A percentile compares a stretch with the other conserved stretches of the same genome.
phyloP scores from a whole-genome alignment of 2,797 vertebrate species.

The Allochrocebus solatus region DNA sequence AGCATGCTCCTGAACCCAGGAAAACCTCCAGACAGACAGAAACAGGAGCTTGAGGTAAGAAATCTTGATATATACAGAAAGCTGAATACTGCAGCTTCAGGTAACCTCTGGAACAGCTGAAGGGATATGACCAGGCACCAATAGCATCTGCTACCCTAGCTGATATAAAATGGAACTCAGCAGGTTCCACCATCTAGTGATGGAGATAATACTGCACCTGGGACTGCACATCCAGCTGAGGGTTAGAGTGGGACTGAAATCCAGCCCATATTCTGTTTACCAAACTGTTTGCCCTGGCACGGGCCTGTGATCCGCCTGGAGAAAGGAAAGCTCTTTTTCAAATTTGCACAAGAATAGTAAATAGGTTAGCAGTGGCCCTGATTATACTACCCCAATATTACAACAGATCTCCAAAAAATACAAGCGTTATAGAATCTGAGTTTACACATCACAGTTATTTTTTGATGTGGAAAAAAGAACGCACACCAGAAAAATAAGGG shows the following conservation, averaged over 20 bases:
- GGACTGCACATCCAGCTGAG: background rate
- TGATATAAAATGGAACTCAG: background rate
- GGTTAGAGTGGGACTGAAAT: background rate
- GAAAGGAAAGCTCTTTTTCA: background rate
- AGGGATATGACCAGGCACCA: background rate
- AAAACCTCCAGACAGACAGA: background rate
- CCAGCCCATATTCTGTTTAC: background rate
- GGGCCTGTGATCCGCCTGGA: background rate
- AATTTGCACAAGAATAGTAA: background rate
- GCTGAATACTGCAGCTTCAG: background rate
- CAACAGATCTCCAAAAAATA: background rate
- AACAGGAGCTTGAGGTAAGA: background rate
- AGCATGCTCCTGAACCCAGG: conserved; percentile 18
- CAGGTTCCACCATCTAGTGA: background rate
- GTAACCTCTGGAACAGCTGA: background rate
- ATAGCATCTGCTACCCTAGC: background rate
- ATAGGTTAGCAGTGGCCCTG: background rate
- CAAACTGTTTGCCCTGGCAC: background rate
- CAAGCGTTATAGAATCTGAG: background rate
- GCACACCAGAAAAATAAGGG: background rate
- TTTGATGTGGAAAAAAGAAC: background rate
- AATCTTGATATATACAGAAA: background rate
- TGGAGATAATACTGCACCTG: background rate
- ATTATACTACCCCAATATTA: background rate
- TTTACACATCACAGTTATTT: background rate